These are phyloP conservation scores for Streblospio benedicti DNA, from an alignment of 1,140 invertebrate genomes.

Conservation along the genomic window DNA sequence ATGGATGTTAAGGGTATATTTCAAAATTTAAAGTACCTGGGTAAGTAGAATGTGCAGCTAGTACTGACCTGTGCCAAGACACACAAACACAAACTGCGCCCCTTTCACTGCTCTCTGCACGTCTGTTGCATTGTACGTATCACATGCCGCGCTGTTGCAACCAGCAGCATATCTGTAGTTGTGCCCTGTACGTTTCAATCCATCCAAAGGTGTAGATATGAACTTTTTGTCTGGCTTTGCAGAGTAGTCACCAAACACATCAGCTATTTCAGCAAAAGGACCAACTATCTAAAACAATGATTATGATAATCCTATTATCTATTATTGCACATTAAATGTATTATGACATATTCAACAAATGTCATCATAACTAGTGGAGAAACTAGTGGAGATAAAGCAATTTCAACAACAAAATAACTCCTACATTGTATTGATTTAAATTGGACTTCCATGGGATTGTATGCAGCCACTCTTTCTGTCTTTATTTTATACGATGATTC, in stretches of 20 bases:
- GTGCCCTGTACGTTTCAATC: constrained; percentile 11
- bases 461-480: too few relatives aligned
- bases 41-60: not conserved
- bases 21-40: not conserved
- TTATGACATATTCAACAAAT: not conserved
- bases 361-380: too few relatives aligned
- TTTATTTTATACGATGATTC: too few relatives aligned
- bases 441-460: too few relatives aligned
- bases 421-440: too few relatives aligned
- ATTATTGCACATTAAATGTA: not conserved
- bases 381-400: too few relatives aligned
- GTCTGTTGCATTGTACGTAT: constrained; percentile 4
- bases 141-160: constrained; percentile 3
- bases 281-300: constrained; percentile 14
- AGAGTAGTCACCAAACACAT: constrained; percentile 15
- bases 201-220: constrained; percentile 5
- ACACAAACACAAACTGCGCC: constrained; percentile 14
- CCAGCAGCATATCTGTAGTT: constrained; percentile 3
- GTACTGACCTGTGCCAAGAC: constrained; percentile 13
- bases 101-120: constrained; percentile 4
- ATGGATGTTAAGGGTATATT: not conserved
- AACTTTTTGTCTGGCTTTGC: constrained; percentile 1
- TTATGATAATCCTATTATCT: not conserved
- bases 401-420: too few relatives aligned
- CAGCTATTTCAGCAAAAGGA: constrained; percentile 12